Conservation (phyloP, 2,888 invertebrate genomes). For the Amblyteles armatorius region DNA sequence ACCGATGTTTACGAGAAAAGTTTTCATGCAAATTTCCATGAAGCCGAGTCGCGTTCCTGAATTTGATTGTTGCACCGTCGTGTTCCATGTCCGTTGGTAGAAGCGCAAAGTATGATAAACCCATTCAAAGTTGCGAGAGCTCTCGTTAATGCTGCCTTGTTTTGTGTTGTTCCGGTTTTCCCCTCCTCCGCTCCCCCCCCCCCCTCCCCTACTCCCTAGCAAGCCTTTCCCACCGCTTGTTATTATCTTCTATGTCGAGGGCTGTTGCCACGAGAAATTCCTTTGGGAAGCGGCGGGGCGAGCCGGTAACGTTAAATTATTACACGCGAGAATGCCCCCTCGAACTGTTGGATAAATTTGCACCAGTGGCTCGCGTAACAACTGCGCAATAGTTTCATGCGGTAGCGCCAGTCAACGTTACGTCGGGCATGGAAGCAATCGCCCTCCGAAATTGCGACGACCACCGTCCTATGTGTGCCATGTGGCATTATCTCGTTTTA, state of each 20-base stretch:
- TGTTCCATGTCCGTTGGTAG: constrained; percentile 22
- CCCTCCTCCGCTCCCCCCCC: neutral
- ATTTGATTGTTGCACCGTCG: constrained; percentile 59
- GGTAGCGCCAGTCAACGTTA: no score
- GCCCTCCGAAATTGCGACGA: no score
- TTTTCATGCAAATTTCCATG: constrained; percentile 62
- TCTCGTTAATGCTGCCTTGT: constrained; percentile 34
- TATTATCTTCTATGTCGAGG: constrained; percentile 36
- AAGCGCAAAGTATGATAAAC: constrained; percentile 66
- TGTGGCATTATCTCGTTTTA: no score
- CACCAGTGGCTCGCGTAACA: constrained; percentile 12
- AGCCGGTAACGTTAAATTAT: constrained; percentile 55
- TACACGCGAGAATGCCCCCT: constrained; percentile 25
- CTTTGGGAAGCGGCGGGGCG: constrained; percentile 27
- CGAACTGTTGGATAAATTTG: constrained; percentile 45
- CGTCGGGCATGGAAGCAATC: no score
- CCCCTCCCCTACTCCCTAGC: no score
- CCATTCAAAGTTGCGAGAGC: constrained; percentile 56
- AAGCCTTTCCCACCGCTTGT: neutral
- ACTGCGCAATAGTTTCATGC: neutral
- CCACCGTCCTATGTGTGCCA: no score
- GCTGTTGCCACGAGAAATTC: constrained; percentile 24
- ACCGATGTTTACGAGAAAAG: constrained; percentile 64
- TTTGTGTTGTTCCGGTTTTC: constrained; percentile 34
- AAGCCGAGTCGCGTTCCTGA: constrained; percentile 52